Conservation (phyloP, 37 sponge, comb jelly and placozoan species). For the Ephydatia muelleri region DNA sequence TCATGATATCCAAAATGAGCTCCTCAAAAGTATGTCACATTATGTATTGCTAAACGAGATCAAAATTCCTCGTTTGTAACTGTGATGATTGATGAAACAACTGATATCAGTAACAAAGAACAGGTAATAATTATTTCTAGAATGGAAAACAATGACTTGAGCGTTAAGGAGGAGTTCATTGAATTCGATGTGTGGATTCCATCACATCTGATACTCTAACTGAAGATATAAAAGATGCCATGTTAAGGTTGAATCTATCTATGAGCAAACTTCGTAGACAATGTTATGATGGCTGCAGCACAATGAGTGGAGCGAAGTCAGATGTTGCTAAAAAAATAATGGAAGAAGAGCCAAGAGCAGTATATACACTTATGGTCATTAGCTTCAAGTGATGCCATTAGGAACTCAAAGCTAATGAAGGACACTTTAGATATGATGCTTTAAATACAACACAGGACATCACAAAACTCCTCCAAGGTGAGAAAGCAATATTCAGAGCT, state of each 20-base stretch:
- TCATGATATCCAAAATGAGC: slow-evolving; percentile 54
- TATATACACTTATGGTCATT: too few relatives aligned
- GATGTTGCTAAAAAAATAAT: slow-evolving; percentile 46
- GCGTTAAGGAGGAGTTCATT: slow-evolving; percentile 54
- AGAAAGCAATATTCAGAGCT: slow-evolving; percentile 39
- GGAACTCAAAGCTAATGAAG: slow-evolving; percentile 32
- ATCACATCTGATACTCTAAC: slow-evolving; percentile 20
- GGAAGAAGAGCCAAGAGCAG: slow-evolving; percentile 35
- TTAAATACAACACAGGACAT: too few relatives aligned
- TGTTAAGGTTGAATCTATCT: slow-evolving; percentile 41
- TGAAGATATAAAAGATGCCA: slow-evolving; percentile 28
- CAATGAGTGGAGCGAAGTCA: slow-evolving; percentile 40
- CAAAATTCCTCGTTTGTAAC: slow-evolving; percentile 37
- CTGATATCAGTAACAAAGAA: slow-evolving; percentile 46
- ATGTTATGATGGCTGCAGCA: slow-evolving; percentile 64
- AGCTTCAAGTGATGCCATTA: slow-evolving; percentile 59
- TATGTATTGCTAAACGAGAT: slow-evolving; percentile 9
- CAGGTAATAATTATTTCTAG: slow-evolving; percentile 26
- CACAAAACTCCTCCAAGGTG: slow-evolving; percentile 39
- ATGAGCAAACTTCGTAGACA: slow-evolving; percentile 31
- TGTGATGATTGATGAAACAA: slow-evolving; percentile 59
- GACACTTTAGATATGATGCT: too few relatives aligned
- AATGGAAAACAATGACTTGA: slow-evolving; percentile 8
- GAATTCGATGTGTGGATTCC: slow-evolving; percentile 14
- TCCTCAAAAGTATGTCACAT: slow-evolving; percentile 33